Percentiles rank a stretch among this genome's conserved stretches.
phyloP scores from a whole-genome alignment of 2,113 vertebrate genomes.

The Coryphaenoides rupestris region DNA sequence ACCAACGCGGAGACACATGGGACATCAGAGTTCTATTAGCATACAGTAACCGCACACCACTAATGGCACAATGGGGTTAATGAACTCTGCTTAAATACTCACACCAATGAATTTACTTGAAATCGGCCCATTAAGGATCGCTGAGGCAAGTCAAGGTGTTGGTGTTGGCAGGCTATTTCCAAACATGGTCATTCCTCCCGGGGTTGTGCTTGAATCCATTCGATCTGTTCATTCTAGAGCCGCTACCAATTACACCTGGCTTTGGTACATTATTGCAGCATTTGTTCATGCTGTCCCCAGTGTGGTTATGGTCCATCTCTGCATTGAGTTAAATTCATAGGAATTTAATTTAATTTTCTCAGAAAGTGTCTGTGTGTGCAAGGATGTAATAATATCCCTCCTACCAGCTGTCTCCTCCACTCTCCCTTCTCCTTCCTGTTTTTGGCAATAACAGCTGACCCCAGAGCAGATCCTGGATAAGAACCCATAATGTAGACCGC shows the following conservation, averaged over 20 bases:
- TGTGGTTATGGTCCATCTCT: too few relatives aligned
- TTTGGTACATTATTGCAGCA: too few relatives aligned
- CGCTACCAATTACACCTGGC: too few relatives aligned
- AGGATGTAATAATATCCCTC: conserved; percentile 9
- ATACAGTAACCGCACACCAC: too few relatives aligned
- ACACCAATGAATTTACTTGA: too few relatives aligned
- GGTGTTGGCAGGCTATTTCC: background rate
- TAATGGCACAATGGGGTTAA: too few relatives aligned
- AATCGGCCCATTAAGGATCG: too few relatives aligned
- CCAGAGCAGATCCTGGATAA: conserved; percentile 22
- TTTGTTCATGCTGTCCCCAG: too few relatives aligned
- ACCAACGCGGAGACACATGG: too few relatives aligned
- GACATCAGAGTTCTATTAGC: too few relatives aligned
- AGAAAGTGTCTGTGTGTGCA: background rate
- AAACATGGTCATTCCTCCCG: conserved; percentile 1
- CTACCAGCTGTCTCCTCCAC: background rate
- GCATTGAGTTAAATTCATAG: too few relatives aligned
- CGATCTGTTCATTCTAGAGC: background rate
- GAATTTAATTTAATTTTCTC: background rate
- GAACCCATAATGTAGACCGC: conserved; percentile 24
- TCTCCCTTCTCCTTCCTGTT: background rate
- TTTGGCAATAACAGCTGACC: conserved; percentile 23
- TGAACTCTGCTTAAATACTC: too few relatives aligned
- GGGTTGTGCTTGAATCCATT: background rate
- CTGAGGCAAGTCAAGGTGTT: background rate